Base-by-base conservation (phyloP, 23 tunicate species). In the Styela clava region DNA sequence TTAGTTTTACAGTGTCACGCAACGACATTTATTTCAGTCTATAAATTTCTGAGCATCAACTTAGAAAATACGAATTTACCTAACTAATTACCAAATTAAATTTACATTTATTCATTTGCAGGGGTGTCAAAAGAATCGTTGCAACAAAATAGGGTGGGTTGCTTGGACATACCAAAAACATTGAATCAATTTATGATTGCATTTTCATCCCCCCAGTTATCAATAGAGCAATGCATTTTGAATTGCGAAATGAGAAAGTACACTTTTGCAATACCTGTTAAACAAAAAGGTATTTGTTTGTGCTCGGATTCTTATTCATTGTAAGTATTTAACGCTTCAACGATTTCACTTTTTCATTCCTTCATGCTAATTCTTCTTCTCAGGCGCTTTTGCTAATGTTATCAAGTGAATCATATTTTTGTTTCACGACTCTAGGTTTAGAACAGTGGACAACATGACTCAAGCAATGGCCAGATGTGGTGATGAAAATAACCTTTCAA, bases 171-270 rank as follows among this genome's bases (percentile, higher is more conserved):
- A 25, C 31, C 30, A 9, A 26, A 25, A 7, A 28, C 5, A 28
- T 65, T 28, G 30, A 65, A 65, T 28, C 9, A 3, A 65, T 3
- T 16, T 5, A 65, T 65, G 71, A 28, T 65, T 26, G 30, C 31
- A 28, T 16, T 65, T 26, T 5, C 31, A 5, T 9, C 5, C 31
- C 16, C 16, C 31, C 31, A 25, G 7, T 3, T 65, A 16, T 25
- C 31, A 26, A 65, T 7, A 16, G 71, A 26, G 71, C 71, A 65
- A 28, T 65, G 71, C 71, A 28, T 65, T 65, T 65, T 65, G 71
- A 65, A 65, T 16, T 65, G 71, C 71, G 71, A 65, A 28, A 65
- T 25, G 30, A 26, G 71, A 28, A 5, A 65, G 5, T 65, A 5
- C 16, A 65, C 71, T 5, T 25, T 65, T 28, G 71, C 71, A 3